Base-by-base conservation (phyloP, 2,888 invertebrate genomes). In the Apotomis capreana region DNA sequence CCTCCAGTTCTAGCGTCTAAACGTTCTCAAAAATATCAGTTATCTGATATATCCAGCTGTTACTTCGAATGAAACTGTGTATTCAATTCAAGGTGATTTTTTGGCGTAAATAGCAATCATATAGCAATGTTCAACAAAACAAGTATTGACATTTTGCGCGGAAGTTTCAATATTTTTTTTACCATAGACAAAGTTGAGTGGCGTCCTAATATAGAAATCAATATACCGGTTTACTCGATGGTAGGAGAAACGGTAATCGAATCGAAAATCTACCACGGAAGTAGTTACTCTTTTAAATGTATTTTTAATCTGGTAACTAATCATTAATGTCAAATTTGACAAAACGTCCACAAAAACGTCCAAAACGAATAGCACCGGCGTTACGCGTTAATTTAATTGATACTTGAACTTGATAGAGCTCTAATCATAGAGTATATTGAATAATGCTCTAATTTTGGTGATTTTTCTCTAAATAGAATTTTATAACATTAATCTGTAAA, bases 81-180 rank as follows among this genome's bases (percentile, higher is more conserved):
- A 51, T 46, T 71, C 40, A 40, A 40, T 6, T 67, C 64, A 70
- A 52, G 59, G 54, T 70, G 59, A 54, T 60, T 57, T 60, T 49
- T 60, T 49, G 49, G 55, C 70, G 44, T 40, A 40, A 40, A 40
- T 40, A 5, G 40, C 40, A 40, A 40, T 60, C 37, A 37, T 70
- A 67, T 70, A 49, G 65, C 62, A 67, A 76, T 74, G 74, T 64
- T 54, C 60, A 78, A 76, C 76, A 77, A 77, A 78, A 75, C 76
- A 74, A 72, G 69, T 78, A 83, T 79, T 82, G 83, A 83, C 83
- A 83, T 83, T 82, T 82, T 79, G 80, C 79, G 79, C 80, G 71
- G 67, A 58, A 74, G 61, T 74, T 68, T 71, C 67, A 57, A 40
- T 40, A 12, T 15, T 65, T 74, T 64, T 65, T 63, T 61, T 61